Evolutionary conservation across 2,888 invertebrate genomes (phyloP).

Genomic region (Epicampocera succincta): DNA sequence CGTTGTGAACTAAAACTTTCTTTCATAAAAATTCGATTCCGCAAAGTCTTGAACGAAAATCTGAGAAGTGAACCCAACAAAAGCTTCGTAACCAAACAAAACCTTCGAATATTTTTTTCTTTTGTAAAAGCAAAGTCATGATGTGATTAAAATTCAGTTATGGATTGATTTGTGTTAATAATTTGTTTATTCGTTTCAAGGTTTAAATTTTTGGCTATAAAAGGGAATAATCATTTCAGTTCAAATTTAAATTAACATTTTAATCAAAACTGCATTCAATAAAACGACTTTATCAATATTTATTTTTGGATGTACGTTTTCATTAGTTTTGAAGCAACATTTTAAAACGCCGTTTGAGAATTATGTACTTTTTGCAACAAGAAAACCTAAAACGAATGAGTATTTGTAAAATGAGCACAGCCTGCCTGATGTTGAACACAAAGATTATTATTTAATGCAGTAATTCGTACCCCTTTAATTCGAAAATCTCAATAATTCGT

Average conservation of each 20-base stretch:
- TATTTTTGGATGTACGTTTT: background rate
- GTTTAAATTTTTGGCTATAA: conserved; percentile 27
- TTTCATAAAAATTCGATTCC: background rate
- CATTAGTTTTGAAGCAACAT: background rate
- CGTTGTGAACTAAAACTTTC: no score
- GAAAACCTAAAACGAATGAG: background rate
- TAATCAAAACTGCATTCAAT: conserved; percentile 8
- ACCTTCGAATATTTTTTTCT: background rate
- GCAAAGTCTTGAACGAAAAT: no score
- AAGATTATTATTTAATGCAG: no score
- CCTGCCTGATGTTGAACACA: no score
- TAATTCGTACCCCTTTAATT: no score
- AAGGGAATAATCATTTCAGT: conserved; percentile 11
- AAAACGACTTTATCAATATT: background rate
- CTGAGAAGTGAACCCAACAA: background rate
- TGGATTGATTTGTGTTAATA: background rate
- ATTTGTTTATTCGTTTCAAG: conserved; percentile 16
- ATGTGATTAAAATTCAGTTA: background rate
- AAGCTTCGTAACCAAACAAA: no score
- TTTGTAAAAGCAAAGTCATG: background rate
- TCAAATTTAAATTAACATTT: background rate
- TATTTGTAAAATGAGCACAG: conserved; percentile 8
- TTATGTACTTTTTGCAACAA: no score
- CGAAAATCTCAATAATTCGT: no score
- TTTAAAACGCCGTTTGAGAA: no score